Evolutionary conservation across 1,140 invertebrate species (phyloP), one percentile per base, ranked within the genome.

Genomic region (Sminthurides bifidus): DNA sequence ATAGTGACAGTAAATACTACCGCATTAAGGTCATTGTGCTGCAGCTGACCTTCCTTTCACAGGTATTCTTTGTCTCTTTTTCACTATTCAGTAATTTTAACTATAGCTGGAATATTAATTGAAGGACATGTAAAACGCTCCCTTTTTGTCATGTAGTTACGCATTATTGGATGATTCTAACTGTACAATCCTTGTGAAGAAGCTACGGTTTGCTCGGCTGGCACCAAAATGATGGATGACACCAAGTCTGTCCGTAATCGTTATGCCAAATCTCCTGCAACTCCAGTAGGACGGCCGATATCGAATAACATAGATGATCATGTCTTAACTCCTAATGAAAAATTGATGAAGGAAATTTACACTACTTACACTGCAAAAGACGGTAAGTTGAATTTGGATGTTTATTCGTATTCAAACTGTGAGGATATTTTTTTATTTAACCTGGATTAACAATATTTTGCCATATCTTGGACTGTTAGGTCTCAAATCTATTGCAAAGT

Each of bases 401-500:
- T n/a, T 10, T 35, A 35, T 35, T 35, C 33, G n/a, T 10, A 35
- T 35, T 10, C 33, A 35, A 35, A 35, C 8, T 35, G n/a, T 10
- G 8, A 35, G n/a, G n/a, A n/a, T n/a, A n/a, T n/a, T n/a, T n/a
- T n/a, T n/a, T n/a, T n/a, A n/a, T n/a, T n/a, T n/a, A n/a, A n/a
- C n/a, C n/a, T n/a, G n/a, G n/a, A n/a, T n/a, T n/a, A n/a, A n/a
- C n/a, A n/a, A n/a, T n/a, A n/a, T n/a, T n/a, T n/a, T n/a, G n/a
- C n/a, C n/a, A n/a, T n/a, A n/a, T n/a, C n/a, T n/a, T n/a, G n/a
- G n/a, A n/a, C n/a, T 69, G 70, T 27, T 63, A 78, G 78, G 77
- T 35, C 64, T 80, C 38, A 68, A 77, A 23, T 73, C 71, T 55
- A 73, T 79, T 55, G 77, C 73, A 14, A 69, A 76, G 43, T 69